Evolutionary conservation across 1,140 invertebrate species (phyloP), one percentile per base, ranked within the genome.

Genomic region (Belonocnema kinseyi): DNA sequence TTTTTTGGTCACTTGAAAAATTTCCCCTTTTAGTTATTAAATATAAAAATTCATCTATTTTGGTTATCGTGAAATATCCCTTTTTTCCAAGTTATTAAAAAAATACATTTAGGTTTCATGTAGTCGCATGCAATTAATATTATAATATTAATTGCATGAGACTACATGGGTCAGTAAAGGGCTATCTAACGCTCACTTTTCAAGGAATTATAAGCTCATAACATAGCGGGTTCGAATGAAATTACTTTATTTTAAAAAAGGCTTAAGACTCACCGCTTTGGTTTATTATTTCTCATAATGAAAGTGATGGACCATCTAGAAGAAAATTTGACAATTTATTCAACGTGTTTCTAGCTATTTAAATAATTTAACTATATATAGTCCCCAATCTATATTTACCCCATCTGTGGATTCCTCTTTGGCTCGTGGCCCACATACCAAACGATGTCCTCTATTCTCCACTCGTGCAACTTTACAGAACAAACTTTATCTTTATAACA

Each of bases 341-440:
- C n/a, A n/a, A 66, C 33, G 17, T 16, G 21, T 33, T 26, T 10
- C 21, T 13, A 58, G 6, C 0, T 19, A 12, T 17, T 56, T 56
- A 56, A 56, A 19, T 21, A 19, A 56, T 17, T 21, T 21, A 19
- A 11, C 40, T 10, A 46, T 46, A 46, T 46, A 46, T 46, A 46
- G 40, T 77, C 80, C 51, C 7, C 46, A 75, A 51, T 46, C 46
- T 61, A 56, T 76, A 87, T 83, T 85, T 89, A 94, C 93, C 92
- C 94, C 77, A 94, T 94, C 74, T 95, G 95, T n/a, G 96, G 94
- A 88, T 94, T 95, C 74, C 96, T 91, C 87, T 96, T 97, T 2
- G 94, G 87, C 85, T 97, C 97, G 85, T 95, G 93, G 12, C 97
- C 97, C 76, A 96, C 90, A 90, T 97, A 98, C 94, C 96, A 96